Conservation (phyloP, 2,113 vertebrate species). For the Corythornis cristatus region DNA sequence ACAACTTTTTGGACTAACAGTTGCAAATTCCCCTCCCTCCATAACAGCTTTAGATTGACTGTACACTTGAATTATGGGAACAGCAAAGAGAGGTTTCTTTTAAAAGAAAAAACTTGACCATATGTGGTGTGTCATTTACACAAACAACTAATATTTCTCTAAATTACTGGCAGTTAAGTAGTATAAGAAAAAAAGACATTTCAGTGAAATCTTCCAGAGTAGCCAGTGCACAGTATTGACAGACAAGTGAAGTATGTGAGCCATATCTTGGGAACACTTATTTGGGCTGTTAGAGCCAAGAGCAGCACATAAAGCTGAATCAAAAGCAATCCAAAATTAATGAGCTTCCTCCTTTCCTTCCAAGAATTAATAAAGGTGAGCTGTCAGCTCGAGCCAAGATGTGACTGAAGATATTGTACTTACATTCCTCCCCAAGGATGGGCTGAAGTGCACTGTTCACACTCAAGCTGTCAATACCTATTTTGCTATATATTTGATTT, state of each 20-base stretch:
- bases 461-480: background rate
- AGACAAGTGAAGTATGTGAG: background rate
- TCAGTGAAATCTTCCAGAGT: background rate
- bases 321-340: background rate
- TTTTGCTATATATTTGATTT: background rate
- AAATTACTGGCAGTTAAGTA: background rate
- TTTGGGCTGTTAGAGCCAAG: background rate
- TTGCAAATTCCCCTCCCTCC: background rate
- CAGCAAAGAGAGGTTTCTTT: background rate
- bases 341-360: background rate
- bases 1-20: slow-evolving; percentile 42
- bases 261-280: background rate
- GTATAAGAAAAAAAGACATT: background rate
- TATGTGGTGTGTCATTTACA: background rate
- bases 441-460: background rate
- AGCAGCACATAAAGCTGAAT: background rate
- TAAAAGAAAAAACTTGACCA: background rate
- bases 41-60: background rate
- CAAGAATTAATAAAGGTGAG: background rate
- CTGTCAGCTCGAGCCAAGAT: background rate
- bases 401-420: background rate
- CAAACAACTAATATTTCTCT: background rate
- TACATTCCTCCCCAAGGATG: background rate
- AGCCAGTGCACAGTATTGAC: background rate
- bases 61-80: background rate